Conservation (phyloP, 2,113 vertebrate genomes). For the Gopherus evgoodei region DNA sequence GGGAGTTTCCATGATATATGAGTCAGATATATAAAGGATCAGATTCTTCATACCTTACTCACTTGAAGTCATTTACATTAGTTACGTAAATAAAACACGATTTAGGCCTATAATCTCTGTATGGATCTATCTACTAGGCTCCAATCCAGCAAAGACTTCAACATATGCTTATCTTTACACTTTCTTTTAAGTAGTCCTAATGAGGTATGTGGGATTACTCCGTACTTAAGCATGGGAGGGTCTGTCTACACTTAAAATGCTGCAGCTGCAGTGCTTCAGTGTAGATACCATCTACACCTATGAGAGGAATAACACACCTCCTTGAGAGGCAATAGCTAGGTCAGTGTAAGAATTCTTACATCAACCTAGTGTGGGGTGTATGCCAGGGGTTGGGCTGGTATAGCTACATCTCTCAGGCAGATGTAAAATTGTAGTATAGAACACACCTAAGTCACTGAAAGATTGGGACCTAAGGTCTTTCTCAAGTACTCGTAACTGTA, state of each 20-base stretch:
- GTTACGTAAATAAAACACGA: not conserved
- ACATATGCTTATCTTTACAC: not conserved
- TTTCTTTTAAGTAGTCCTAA: not conserved
- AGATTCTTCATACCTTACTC: not conserved
- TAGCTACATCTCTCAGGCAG: not conserved
- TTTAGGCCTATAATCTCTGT: not conserved
- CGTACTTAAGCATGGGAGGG: not conserved
- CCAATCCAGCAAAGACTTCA: rapidly evolving
- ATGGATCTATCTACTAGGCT: rapidly evolving
- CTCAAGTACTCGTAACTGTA: not conserved
- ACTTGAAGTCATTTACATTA: not conserved
- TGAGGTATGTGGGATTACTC: not conserved
- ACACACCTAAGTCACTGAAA: not conserved
- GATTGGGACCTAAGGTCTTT: not conserved
- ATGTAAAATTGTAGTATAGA: not conserved
- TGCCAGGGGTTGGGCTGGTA: not conserved
- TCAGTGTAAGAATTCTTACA: not conserved
- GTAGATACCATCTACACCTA: not conserved
- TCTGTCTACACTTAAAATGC: not conserved
- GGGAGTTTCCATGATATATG: not conserved
- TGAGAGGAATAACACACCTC: not conserved
- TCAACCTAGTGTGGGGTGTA: not conserved
- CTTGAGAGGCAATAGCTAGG: not conserved
- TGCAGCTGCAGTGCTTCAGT: not conserved
- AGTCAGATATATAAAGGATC: not conserved